Evolutionary conservation across 1,140 invertebrate genomes (phyloP).

Genomic region (Euura lappo): DNA sequence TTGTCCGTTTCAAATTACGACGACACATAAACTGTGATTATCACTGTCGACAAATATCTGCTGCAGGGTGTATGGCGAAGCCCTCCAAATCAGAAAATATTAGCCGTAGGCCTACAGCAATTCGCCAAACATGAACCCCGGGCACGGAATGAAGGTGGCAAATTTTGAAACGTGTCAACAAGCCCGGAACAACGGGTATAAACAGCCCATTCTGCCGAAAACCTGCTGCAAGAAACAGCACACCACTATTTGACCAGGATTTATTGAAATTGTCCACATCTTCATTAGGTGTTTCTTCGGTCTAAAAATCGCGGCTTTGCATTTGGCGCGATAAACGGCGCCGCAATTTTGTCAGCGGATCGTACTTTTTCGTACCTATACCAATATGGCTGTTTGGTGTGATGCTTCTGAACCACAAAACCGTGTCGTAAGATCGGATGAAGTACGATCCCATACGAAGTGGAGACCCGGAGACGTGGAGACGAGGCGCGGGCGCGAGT

Average conservation of each 20-base stretch:
- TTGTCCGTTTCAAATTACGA: constrained; percentile 1
- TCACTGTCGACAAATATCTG: constrained; percentile 5
- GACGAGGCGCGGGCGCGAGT: neutral
- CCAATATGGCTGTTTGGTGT: neutral
- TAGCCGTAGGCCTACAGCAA: neutral
- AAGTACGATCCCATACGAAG: neutral
- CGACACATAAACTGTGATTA: constrained; percentile 7
- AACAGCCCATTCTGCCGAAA: neutral
- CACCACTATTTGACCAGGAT: neutral
- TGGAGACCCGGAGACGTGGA: neutral
- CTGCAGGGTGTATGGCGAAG: neutral
- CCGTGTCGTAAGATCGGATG: constrained; percentile 1
- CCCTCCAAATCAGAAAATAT: constrained; percentile 2
- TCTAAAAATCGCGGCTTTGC: no score
- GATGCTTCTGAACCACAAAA: neutral
- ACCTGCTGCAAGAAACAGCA: neutral
- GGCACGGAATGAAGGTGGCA: neutral
- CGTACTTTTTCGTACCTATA: neutral
- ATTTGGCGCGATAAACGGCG: no score
- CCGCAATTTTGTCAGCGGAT: neutral
- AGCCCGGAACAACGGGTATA: neutral
- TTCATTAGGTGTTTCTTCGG: neutral
- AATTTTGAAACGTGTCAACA: neutral
- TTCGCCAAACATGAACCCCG: neutral
- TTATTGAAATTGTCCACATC: neutral